phyloP scores from a whole-genome alignment of 2,113 vertebrate genomes.

The Chaenocephalus aceratus region DNA sequence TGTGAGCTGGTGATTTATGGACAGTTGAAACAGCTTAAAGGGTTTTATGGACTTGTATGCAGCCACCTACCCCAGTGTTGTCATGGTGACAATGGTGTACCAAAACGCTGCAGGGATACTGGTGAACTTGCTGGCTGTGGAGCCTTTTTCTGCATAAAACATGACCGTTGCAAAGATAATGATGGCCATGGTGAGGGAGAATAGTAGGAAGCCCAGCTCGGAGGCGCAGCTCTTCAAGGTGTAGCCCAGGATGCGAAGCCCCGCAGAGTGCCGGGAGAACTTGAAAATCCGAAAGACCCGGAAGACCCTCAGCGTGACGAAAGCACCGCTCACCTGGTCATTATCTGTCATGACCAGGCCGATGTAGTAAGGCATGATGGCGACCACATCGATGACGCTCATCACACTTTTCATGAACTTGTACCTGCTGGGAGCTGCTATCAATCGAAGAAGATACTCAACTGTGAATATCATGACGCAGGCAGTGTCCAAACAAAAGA shows the following conservation, averaged over 20 bases:
- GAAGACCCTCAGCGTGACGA: conserved; percentile 98
- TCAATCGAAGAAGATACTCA: conserved; percentile 94
- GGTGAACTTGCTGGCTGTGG: conserved; percentile 97
- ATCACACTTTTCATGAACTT: conserved; percentile 98
- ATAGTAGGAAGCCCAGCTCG: conserved; percentile 97
- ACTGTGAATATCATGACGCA: conserved; percentile 99
- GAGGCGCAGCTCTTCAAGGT: conserved; percentile 98
- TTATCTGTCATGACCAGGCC: conserved; percentile 99
- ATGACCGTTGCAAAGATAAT: conserved; percentile 99
- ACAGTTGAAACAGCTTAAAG: background rate
- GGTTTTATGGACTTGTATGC: conserved; percentile 22
- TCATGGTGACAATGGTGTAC: conserved; percentile 99
- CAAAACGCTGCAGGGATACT: conserved; percentile 99
- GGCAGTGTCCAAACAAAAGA: conserved; percentile 98
- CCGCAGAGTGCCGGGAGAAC: conserved; percentile 98
- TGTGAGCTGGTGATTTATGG: background rate
- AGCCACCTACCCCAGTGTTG: conserved; percentile 95
- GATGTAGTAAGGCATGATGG: conserved; percentile 99
- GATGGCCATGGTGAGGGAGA: conserved; percentile 99
- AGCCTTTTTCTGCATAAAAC: conserved; percentile 99
- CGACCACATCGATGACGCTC: conserved; percentile 99
- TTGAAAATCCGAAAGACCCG: conserved; percentile 99
- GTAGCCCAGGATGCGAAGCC: conserved; percentile 97
- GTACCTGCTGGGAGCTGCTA: conserved; percentile 95
- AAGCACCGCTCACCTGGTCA: conserved; percentile 98